Percentiles rank a stretch among this genome's conserved stretches.
Conservation (phyloP, 2,113 vertebrate species). For the Polypterus senegalus region DNA sequence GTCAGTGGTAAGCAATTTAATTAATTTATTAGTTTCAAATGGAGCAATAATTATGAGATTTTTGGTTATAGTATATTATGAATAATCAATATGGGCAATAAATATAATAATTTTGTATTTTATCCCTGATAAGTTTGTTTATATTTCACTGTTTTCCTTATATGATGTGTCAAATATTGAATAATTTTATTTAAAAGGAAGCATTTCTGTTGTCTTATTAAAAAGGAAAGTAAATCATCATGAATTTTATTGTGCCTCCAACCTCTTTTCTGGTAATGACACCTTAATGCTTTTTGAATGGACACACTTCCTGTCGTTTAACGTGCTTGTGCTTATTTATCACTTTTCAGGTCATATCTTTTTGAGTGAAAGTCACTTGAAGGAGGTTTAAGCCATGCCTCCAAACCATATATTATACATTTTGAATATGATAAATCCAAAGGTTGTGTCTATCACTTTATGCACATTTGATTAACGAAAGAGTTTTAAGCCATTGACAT, state of each 20-base stretch:
- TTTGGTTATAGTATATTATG: no score
- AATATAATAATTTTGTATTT: no score
- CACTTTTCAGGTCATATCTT: constrained; percentile 34
- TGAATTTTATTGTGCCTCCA: constrained; percentile 28
- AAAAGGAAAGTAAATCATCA: background rate
- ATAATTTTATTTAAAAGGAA: background rate
- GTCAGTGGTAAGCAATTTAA: no score
- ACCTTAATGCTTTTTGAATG: constrained; percentile 33
- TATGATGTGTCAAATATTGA: no score
- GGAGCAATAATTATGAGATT: no score
- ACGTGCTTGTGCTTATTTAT: constrained; percentile 37
- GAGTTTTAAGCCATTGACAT: no score
- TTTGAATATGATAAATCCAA: no score
- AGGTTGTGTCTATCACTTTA: no score
- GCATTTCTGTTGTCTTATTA: background rate
- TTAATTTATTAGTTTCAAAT: no score
- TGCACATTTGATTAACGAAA: no score
- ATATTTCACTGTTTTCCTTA: background rate
- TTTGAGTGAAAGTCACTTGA: constrained; percentile 29
- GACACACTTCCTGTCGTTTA: constrained; percentile 36
- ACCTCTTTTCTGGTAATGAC: constrained; percentile 30
- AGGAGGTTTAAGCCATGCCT: constrained; percentile 14
- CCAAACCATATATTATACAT: no score
- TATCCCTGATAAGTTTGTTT: constrained; percentile 16
- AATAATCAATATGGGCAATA: no score